These are phyloP conservation scores for Mobula hypostoma DNA, from an alignment of 2,113 vertebrate species.

Conservation along the genomic window DNA sequence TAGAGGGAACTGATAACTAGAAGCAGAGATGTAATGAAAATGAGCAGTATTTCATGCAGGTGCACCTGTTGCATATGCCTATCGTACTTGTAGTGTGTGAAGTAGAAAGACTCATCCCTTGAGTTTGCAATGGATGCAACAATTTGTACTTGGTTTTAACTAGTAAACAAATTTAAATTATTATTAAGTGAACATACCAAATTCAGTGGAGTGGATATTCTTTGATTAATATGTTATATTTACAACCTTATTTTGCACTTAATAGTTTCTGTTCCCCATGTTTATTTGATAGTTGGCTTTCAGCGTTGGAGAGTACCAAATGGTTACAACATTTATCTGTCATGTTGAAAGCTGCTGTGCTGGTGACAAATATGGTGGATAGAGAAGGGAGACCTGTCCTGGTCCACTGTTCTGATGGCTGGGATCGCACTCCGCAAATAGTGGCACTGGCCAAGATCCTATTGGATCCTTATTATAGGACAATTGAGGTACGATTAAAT, in stretches of 20 bases:
- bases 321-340: constrained; percentile 96
- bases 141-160: neutral
- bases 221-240: neutral
- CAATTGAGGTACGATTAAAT: constrained; percentile 70
- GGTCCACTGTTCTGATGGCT: constrained; percentile 93
- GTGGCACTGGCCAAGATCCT: constrained; percentile 87
- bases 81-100: neutral
- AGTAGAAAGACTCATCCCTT: neutral
- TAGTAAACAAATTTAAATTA: neutral
- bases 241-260: neutral
- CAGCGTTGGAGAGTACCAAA: constrained; percentile 89
- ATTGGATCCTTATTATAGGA: constrained; percentile 92
- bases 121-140: neutral
- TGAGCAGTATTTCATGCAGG: neutral
- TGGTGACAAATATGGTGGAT: constrained; percentile 84
- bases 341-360: constrained; percentile 90
- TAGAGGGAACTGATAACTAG: neutral
- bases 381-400: constrained; percentile 86
- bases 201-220: neutral
- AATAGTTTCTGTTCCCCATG: constrained; percentile 34
- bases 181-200: neutral
- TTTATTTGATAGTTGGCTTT: constrained; percentile 76
- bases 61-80: neutral
- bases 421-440: constrained; percentile 95
- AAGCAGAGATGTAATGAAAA: neutral